Conservation (phyloP, 2,113 vertebrate genomes). For the Cisticola juncidis region DNA sequence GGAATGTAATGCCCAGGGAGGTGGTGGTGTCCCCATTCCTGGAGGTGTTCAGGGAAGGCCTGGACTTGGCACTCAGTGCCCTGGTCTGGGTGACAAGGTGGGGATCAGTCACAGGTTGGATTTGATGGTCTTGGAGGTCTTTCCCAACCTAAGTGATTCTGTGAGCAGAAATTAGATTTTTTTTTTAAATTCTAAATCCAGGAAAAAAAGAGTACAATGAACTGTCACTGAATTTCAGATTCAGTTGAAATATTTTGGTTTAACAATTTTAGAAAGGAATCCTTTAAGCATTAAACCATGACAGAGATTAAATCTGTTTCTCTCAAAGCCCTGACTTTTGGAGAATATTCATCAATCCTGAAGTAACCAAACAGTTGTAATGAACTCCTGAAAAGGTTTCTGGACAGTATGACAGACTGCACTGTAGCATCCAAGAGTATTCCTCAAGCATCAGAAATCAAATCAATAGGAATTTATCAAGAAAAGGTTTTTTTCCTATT, state of each 20-base stretch:
- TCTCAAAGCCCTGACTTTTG: not conserved
- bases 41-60: not conserved
- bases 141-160: not conserved
- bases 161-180: not conserved
- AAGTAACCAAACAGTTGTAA: not conserved
- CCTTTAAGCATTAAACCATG: not conserved
- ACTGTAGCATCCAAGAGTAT: not conserved
- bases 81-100: not conserved
- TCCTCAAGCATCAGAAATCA: not conserved
- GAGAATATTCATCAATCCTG: not conserved
- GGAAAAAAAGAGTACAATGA: not conserved
- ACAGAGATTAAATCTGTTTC: not conserved
- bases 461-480: not conserved
- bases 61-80: not conserved
- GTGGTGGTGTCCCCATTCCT: not conserved
- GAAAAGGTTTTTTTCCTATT: not conserved
- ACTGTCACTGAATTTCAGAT: not conserved
- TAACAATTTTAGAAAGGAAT: not conserved
- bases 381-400: not conserved
- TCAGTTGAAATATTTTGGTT: not conserved
- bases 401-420: not conserved
- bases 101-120: not conserved
- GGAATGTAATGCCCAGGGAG: not conserved
- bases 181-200: not conserved
- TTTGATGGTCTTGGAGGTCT: not conserved